These are phyloP conservation scores for Carettochelys insculpta DNA, from an alignment of 2,113 vertebrate species.

Conservation along the genomic window DNA sequence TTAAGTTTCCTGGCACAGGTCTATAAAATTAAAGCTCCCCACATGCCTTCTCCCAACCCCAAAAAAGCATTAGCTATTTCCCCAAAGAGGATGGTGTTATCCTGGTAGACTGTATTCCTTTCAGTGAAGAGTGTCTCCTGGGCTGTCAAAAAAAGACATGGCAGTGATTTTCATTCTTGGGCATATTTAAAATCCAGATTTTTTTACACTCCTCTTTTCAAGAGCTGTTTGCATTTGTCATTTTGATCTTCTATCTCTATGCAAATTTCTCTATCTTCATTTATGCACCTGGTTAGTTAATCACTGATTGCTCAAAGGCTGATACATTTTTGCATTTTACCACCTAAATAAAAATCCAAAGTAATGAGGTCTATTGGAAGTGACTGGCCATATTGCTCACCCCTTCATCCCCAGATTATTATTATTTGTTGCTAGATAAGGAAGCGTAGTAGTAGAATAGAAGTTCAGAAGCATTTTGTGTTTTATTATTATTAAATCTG, in stretches of 20 bases:
- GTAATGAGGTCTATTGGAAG: background rate
- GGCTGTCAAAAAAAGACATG: background rate
- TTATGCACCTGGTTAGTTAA: too few relatives aligned
- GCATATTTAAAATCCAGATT: background rate
- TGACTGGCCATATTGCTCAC: rapidly evolving
- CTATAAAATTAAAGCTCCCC: background rate
- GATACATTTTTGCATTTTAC: background rate
- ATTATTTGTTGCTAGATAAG: background rate
- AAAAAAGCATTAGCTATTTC: background rate
- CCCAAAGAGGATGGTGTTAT: background rate
- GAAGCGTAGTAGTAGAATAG: background rate
- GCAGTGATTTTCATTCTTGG: background rate
- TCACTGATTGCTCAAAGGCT: background rate
- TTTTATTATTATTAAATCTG: background rate
- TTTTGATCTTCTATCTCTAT: too few relatives aligned
- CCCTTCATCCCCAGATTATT: background rate
- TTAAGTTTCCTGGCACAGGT: slow-evolving; percentile 10
- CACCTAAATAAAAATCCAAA: background rate
- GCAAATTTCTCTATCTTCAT: background rate
- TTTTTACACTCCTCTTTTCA: background rate
- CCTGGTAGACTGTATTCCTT: background rate
- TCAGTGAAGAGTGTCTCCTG: background rate
- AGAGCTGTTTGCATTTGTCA: background rate
- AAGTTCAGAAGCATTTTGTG: background rate
- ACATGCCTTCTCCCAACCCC: background rate